Evolutionary conservation across 1,140 invertebrate genomes (phyloP), one percentile per base, ranked within the genome.

Genomic region (Linepithema humile): DNA sequence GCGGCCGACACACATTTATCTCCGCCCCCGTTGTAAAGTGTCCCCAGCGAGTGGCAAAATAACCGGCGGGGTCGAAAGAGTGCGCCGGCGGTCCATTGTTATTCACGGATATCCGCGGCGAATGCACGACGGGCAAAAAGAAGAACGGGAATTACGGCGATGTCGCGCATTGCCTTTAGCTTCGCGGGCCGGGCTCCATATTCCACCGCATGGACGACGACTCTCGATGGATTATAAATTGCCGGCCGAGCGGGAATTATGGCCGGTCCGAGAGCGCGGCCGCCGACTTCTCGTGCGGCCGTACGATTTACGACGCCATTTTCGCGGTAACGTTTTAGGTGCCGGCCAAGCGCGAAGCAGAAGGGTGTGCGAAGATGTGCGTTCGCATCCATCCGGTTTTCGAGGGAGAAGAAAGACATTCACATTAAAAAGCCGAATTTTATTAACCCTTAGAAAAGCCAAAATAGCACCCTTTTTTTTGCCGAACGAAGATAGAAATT

Each of bases 151-250:
- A 83, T 50, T 60, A 64, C 75, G 45, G 53, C 77, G 65, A 69
- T 85, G 74, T 48, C 59, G 43, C 43, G 62, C 60, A 72, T 26
- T 38, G 48, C 23, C 40, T 15, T 20, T 5, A 12, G 32, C n/a
- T 67, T 26, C 23, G 20, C n/a, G 50, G 35, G 40, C 67, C 12
- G 17, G 50, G 67, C 84, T 86, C 82, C 74, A 84, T 83, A 83
- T 82, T 85, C 48, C 62, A 35, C 57, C 60, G 70, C n/a, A 53
- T 26, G 64, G 74, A 72, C 62, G 75, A 40, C n/a, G 67, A 57
- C 77, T 83, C 57, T 45, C 69, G 75, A 85, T 84, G 80, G 85
- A 70, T 83, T 86, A 90, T 87, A 85, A 85, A 83, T 85, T 74
- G 59, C 35, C 67, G 26, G 17, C 38, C 67, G 32, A 17, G 67